Base-by-base conservation (phyloP, 2,797 vertebrate genomes). In the Jordanella pulchra region DNA sequence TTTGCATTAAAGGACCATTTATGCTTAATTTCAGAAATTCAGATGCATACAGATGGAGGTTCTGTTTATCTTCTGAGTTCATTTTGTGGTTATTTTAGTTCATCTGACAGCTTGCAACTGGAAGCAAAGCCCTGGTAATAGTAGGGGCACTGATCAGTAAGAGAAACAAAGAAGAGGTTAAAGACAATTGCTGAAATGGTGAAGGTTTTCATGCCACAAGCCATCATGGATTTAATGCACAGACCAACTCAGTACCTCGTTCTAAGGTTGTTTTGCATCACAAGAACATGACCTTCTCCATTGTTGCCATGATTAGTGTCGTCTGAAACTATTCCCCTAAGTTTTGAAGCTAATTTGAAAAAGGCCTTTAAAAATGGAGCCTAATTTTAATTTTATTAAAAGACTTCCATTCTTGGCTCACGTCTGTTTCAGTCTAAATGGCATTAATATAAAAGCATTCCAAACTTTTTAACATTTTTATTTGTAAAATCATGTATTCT, bases 401-500 rank as follows among this genome's bases (percentile, higher is more conserved):
- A n/a, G 23, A 12, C n/a, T 35, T 63, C 2, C 30, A 11, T 21
- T 21, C 17, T 21, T 21, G 30, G 56, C 10, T 2, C 18, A 39
- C 12, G 30, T n/a, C 58, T 39, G 10, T 60, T 39, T 63, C n/a
- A 7, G 2, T n/a, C 23, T 2, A 42, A 42, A 42, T 4, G 60
- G 25, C 12, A 6, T 42, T 3, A 61, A 44, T 63, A 63, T 35
- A 63, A 25, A 42, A 63, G 35, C 35, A 63, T 63, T 12, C 6
- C 35, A 17, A 5, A 25, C 12, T n/a, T 63, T 42, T 15, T 25
- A 44, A 42, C 23, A 42, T 25, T 63, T 63, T 63, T 63, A 63
- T 63, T 63, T 42, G 35, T 63, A 63, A 63, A 63, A n/a, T 35
- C 60, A 63, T 25, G 60, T 15, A 25, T 42, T 42, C 35, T 42